A percentile compares a stretch with the other conserved stretches of the same genome.
phyloP scores from a whole-genome alignment of 2,113 vertebrate species.

The Condylura cristata region DNA sequence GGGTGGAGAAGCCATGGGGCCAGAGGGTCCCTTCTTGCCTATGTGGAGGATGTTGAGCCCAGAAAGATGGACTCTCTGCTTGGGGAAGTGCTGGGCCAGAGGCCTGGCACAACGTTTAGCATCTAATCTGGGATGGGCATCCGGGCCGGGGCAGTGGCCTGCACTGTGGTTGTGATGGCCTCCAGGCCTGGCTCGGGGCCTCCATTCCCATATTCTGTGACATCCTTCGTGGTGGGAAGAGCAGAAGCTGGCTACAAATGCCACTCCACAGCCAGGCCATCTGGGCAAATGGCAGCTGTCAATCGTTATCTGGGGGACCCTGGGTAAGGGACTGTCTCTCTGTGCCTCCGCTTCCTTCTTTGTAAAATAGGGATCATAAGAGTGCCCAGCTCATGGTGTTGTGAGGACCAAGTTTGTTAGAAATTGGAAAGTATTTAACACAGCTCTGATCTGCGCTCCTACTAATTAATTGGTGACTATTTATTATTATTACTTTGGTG shows the following conservation, averaged over 20 bases:
- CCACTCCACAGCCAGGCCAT: accelerated
- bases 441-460: neutral
- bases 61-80: neutral
- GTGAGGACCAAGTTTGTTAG: neutral
- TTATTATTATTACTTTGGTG: neutral
- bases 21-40: too few relatives aligned
- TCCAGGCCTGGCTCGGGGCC: neutral
- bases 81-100: neutral
- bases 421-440: neutral
- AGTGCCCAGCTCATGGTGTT: too few relatives aligned
- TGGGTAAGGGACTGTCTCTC: too few relatives aligned
- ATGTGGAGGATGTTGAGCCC: neutral
- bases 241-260: too few relatives aligned
- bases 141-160: neutral
- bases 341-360: too few relatives aligned
- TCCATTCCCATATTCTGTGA: too few relatives aligned
- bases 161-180: neutral
- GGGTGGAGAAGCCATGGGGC: neutral
- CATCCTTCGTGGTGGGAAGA: neutral
- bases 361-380: too few relatives aligned
- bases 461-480: neutral
- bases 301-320: neutral
- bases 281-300: too few relatives aligned
- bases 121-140: too few relatives aligned
- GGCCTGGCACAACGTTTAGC: too few relatives aligned